phyloP scores from a whole-genome alignment of 2,797 vertebrate species.

The Amphiprion clarkii region DNA sequence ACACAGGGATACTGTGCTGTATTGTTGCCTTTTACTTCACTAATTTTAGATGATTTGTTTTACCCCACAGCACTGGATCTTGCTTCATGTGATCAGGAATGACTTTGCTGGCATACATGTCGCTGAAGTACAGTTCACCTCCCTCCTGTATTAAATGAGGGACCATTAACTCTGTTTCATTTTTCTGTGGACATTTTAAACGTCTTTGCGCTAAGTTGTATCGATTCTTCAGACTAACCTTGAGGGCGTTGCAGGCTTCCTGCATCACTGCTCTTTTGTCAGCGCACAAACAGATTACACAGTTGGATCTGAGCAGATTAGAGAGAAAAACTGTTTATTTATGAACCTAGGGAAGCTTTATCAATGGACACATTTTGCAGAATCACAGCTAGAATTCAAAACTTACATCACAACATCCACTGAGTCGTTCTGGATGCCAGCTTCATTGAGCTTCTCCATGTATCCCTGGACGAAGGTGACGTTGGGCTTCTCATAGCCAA shows the following conservation, averaged over 20 bases:
- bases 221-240: constrained; percentile 63
- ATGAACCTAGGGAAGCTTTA: background rate
- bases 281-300: constrained; percentile 85
- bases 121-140: constrained; percentile 86
- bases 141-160: constrained; percentile 73
- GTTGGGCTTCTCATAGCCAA: constrained; percentile 81
- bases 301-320: constrained; percentile 77
- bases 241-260: constrained; percentile 79
- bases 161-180: background rate
- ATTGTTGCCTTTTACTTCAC: background rate
- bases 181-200: background rate
- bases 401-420: constrained; percentile 83
- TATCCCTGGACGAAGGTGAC: constrained; percentile 83
- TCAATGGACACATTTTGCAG: background rate
- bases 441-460: constrained; percentile 83
- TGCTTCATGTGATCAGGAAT: constrained; percentile 81
- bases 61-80: constrained; percentile 85
- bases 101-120: constrained; percentile 83
- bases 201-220: background rate
- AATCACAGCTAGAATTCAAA: background rate
- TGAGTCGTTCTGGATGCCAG: constrained; percentile 76
- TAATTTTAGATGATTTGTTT: background rate
- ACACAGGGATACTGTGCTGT: background rate
- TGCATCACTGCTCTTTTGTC: constrained; percentile 83
- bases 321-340: background rate